Evolutionary conservation across 1,140 invertebrate species (phyloP).

Genomic region (Ylistrum balloti): DNA sequence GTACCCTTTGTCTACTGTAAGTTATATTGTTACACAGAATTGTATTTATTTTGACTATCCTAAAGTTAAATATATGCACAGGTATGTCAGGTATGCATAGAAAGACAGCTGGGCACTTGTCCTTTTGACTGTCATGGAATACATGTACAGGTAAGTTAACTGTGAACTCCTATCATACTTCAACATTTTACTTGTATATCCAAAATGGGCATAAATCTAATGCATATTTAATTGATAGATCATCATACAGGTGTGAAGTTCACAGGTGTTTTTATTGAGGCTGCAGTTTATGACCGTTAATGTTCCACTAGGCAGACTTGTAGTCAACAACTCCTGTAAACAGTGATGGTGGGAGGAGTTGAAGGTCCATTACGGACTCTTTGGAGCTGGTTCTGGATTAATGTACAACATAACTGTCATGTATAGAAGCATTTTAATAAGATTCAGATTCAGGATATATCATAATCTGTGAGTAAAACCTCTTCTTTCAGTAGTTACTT

Average conservation of each 20-base stretch:
- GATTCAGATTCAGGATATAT: no score
- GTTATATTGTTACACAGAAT: not conserved
- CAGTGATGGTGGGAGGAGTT: not conserved
- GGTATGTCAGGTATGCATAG: not conserved
- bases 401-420: not conserved
- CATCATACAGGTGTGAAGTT: not conserved
- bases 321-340: not conserved
- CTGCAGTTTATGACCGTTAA: not conserved
- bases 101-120: not conserved
- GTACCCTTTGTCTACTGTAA: not conserved
- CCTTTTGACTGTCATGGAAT: not conserved
- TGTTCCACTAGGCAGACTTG: not conserved
- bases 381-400: not conserved
- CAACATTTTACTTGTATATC: not conserved
- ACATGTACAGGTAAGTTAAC: constrained; percentile 20
- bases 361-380: not conserved
- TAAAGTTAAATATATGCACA: not conserved
- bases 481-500: not conserved
- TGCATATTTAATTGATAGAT: constrained; percentile 4
- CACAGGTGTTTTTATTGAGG: not conserved
- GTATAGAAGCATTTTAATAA: not conserved
- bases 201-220: not conserved
- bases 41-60: constrained; percentile 8
- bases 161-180: not conserved
- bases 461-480: not conserved